phyloP scores from a whole-genome alignment of 2,888 invertebrate genomes.

The Fragum whitleyi region DNA sequence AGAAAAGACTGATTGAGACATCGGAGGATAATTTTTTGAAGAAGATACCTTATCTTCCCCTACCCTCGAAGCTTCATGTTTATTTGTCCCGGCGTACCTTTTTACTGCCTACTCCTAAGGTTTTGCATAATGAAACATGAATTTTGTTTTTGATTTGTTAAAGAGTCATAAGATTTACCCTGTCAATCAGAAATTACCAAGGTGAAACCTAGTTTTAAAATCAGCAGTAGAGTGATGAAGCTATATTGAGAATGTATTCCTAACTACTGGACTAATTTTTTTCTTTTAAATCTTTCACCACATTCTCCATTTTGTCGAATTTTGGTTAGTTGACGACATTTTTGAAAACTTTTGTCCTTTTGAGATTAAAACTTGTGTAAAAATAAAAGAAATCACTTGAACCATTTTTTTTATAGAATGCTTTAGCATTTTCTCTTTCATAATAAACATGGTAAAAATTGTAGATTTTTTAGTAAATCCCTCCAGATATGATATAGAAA shows the following conservation, averaged over 20 bases:
- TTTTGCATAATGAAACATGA: conserved; percentile 56
- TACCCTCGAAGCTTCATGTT: conserved; percentile 82
- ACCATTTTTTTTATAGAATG: no score
- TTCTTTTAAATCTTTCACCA: no score
- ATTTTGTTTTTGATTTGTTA: not conserved
- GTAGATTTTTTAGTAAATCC: no score
- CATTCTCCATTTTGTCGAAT: no score
- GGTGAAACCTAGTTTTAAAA: not conserved
- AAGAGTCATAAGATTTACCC: not conserved
- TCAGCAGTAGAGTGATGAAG: not conserved
- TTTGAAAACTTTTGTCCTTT: no score
- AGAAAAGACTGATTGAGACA: conserved; percentile 78
- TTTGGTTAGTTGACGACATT: no score
- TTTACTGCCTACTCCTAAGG: conserved; percentile 73
- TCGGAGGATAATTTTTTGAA: conserved; percentile 75
- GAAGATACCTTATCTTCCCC: conserved; percentile 78
- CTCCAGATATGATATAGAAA: no score
- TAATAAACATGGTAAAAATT: no score
- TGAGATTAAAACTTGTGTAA: no score
- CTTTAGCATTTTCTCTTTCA: no score
- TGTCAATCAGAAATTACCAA: not conserved
- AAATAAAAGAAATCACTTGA: no score
- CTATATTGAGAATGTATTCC: not conserved
- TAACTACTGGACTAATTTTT: no score
- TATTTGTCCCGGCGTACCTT: conserved; percentile 83